Conservation (phyloP, 2,797 vertebrate genomes). For the Lutra lutra region DNA sequence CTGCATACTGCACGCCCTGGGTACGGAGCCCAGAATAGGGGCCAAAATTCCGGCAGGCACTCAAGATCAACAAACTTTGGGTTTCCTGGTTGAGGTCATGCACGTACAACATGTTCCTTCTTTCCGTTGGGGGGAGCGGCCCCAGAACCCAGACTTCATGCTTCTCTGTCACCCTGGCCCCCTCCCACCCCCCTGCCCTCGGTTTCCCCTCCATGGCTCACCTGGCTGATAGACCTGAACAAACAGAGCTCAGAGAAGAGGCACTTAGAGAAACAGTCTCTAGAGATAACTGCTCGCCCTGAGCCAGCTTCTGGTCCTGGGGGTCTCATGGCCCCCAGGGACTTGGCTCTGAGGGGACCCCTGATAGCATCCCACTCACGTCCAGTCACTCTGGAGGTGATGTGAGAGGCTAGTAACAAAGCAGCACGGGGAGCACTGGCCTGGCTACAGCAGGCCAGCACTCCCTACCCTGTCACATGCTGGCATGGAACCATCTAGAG, state of each 20-base stretch:
- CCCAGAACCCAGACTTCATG: neutral
- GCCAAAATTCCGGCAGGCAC: constrained; percentile 38
- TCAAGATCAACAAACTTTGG: constrained; percentile 64
- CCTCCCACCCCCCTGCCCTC: neutral
- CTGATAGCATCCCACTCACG: neutral
- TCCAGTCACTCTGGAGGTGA: neutral
- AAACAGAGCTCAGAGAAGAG: fast-evolving
- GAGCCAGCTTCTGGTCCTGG: neutral
- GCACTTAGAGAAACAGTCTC: no score
- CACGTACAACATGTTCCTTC: constrained; percentile 41
- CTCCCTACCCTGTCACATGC: fast-evolving
- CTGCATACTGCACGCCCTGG: neutral
- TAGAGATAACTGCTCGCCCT: neutral
- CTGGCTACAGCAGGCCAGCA: neutral
- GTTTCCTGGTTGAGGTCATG: constrained; percentile 63
- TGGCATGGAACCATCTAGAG: neutral
- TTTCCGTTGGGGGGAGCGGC: neutral
- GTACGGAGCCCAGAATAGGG: neutral
- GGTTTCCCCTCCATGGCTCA: neutral
- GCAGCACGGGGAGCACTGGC: fast-evolving
- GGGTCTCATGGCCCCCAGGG: neutral
- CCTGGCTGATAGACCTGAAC: neutral
- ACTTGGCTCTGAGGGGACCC: neutral
- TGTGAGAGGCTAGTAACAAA: neutral
- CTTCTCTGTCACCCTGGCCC: neutral